phyloP scores from a whole-genome alignment of 2,113 vertebrate species.

The Toxotes chatareus region DNA sequence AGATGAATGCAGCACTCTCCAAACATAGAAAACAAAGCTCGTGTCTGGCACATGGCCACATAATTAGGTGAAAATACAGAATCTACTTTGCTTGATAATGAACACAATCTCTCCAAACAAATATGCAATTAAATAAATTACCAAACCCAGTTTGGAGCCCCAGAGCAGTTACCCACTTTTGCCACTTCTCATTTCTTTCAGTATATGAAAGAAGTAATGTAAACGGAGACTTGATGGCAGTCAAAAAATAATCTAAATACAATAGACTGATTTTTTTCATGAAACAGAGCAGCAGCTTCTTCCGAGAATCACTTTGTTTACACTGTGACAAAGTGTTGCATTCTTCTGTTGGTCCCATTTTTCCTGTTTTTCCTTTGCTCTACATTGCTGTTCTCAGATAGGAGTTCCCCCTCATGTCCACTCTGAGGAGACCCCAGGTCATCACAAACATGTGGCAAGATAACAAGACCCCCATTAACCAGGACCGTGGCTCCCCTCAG shows the following conservation, averaged over 20 bases:
- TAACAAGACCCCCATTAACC: conserved; percentile 68
- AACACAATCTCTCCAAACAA: background rate
- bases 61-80: background rate
- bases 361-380: conserved; percentile 52
- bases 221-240: background rate
- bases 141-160: background rate
- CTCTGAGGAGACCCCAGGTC: conserved; percentile 40
- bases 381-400: conserved; percentile 2
- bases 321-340: conserved; percentile 28
- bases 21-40: background rate
- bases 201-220: background rate
- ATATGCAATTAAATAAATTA: background rate
- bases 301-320: conserved; percentile 59
- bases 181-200: background rate
- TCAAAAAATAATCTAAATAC: background rate
- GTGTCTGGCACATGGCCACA: background rate
- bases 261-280: conserved; percentile 5
- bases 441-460: conserved; percentile 63
- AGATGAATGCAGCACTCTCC: background rate
- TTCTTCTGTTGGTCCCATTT: conserved; percentile 39
- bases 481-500: conserved; percentile 40
- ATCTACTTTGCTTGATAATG: background rate
- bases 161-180: background rate
- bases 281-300: conserved; percentile 15
- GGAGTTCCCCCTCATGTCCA: conserved; percentile 51